Evolutionary conservation across 2,888 invertebrate species (phyloP).

Genomic region (Tridacna crocea): DNA sequence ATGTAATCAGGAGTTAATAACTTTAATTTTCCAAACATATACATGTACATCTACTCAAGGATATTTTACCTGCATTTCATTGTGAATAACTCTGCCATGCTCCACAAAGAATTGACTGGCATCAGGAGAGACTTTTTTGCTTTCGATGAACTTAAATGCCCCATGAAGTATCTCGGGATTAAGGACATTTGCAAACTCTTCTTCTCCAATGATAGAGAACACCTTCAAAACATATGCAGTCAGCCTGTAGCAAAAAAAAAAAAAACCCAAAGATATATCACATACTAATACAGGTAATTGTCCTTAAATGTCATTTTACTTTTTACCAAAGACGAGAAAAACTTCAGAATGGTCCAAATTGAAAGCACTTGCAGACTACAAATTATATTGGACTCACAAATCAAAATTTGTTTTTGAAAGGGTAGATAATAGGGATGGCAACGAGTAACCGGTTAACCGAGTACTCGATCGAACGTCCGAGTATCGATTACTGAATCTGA

Average conservation of each 20-base stretch:
- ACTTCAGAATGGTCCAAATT: not conserved
- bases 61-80: constrained; percentile 82
- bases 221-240: constrained; percentile 91
- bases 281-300: not conserved
- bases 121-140: constrained; percentile 83
- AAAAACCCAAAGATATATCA: not conserved
- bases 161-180: constrained; percentile 10
- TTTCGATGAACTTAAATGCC: constrained; percentile 23
- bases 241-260: constrained; percentile 82
- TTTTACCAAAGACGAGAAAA: too few species aligned
- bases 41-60: not conserved
- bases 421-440: too few species aligned
- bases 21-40: too few species aligned
- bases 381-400: too few species aligned
- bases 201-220: constrained; percentile 83
- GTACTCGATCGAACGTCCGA: too few species aligned
- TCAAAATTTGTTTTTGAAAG: too few species aligned
- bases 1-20: too few species aligned
- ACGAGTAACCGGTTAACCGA: too few species aligned
- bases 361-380: not conserved
- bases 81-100: constrained; percentile 37
- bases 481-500: too few species aligned
- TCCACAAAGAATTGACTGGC: constrained; percentile 71
- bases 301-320: not conserved
- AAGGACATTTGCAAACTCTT: constrained; percentile 25